Percentiles rank a stretch among this genome's conserved stretches.
phyloP scores from a whole-genome alignment of 2,888 invertebrate species.

The Dasypogon diadema region DNA sequence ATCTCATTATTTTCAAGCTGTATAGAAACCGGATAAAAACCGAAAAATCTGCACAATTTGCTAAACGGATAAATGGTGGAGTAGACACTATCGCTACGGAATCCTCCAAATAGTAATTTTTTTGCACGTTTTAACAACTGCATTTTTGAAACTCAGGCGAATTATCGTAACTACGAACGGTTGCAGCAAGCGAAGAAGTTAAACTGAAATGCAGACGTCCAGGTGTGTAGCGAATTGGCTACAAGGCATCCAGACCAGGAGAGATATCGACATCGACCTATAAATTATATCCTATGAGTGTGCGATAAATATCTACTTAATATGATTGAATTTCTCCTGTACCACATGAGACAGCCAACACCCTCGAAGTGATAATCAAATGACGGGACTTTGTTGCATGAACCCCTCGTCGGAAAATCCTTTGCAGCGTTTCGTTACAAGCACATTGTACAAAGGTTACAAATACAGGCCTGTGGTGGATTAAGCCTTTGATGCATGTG shows the following conservation, averaged over 20 bases:
- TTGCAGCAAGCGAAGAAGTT: too few relatives aligned
- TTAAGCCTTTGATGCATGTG: too few relatives aligned
- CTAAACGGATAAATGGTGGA: conserved; percentile 61
- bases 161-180: too few relatives aligned
- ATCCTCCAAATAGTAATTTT: conserved; percentile 20
- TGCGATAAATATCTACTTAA: conserved; percentile 4
- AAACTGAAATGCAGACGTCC: too few relatives aligned
- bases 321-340: conserved; percentile 28
- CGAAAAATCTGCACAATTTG: conserved; percentile 60
- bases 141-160: conserved; percentile 11
- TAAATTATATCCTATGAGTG: not conserved
- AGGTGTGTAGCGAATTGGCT: too few relatives aligned
- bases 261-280: conserved; percentile 2
- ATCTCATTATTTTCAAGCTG: conserved; percentile 8
- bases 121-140: not conserved
- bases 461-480: too few relatives aligned
- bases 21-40: conserved; percentile 57
- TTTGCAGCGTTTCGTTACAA: too few relatives aligned
- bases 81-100: conserved; percentile 45
- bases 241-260: too few relatives aligned
- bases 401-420: too few relatives aligned
- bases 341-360: not conserved
- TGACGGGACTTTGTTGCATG: too few relatives aligned
- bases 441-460: too few relatives aligned
- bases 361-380: too few relatives aligned